phyloP scores from a whole-genome alignment of 2,888 invertebrate species.

The Tortricodes alternella region DNA sequence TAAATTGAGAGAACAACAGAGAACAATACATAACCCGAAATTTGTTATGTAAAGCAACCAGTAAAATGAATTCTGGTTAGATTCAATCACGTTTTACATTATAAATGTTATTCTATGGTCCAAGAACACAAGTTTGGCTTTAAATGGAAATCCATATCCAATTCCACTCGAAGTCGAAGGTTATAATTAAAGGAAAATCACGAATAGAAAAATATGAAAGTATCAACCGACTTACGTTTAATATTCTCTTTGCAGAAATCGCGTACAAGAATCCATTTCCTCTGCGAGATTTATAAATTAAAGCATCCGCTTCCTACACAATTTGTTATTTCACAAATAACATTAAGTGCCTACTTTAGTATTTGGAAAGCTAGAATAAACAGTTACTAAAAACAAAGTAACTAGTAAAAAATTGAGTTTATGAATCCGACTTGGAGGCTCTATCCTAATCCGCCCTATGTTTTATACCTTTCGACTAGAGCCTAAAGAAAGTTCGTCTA shows the following conservation, averaged over 20 bases:
- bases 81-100: no score
- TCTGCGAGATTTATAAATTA: no score
- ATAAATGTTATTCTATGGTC: neutral
- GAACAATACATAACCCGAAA: no score
- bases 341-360: no score
- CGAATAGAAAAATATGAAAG: neutral
- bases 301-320: no score
- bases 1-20: no score
- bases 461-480: neutral
- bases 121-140: neutral
- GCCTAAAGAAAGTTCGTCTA: neutral
- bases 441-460: neutral
- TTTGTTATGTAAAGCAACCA: no score
- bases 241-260: neutral
- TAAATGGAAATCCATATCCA: neutral
- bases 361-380: no score
- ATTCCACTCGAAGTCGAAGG: neutral
- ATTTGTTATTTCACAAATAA: no score
- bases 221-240: neutral
- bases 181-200: neutral
- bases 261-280: no score
- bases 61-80: no score
- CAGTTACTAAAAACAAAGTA: no score
- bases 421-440: neutral
- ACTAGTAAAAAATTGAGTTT: neutral